Percentiles rank a stretch among this genome's conserved stretches.
Evolutionary conservation across 2,888 invertebrate species (phyloP).

Genomic region (Nasonia oneida): DNA sequence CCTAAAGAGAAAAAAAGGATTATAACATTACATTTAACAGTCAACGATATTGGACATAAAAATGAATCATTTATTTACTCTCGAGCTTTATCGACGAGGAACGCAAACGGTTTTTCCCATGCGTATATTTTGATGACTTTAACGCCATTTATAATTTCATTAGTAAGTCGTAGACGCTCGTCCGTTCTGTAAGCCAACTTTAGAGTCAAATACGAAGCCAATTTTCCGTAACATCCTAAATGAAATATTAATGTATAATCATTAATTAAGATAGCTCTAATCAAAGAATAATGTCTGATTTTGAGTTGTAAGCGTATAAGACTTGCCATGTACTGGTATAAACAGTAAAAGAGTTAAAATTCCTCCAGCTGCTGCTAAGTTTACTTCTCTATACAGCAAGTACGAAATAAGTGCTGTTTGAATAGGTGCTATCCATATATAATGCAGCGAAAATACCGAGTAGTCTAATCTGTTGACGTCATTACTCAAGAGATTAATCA

Average conservation of each 20-base stretch:
- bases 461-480: slow-evolving; percentile 89
- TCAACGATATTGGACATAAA: slow-evolving; percentile 66
- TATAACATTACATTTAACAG: neutral
- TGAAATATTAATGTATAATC: neutral
- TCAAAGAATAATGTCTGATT: neutral
- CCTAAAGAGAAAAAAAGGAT: slow-evolving; percentile 75
- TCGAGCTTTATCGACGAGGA: slow-evolving; percentile 81
- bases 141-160: slow-evolving; percentile 92
- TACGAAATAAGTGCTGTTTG: slow-evolving; percentile 83
- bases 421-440: slow-evolving; percentile 88
- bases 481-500: slow-evolving; percentile 85
- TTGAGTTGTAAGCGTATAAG: neutral
- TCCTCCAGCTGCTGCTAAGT: slow-evolving; percentile 81
- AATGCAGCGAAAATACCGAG: slow-evolving; percentile 85
- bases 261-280: neutral
- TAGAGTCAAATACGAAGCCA: slow-evolving; percentile 80
- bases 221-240: slow-evolving; percentile 69
- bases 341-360: slow-evolving; percentile 70
- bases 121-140: slow-evolving; percentile 94
- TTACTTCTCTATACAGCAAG: slow-evolving; percentile 80
- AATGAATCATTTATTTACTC: slow-evolving; percentile 61
- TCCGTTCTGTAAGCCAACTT: slow-evolving; percentile 91
- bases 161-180: slow-evolving; percentile 92
- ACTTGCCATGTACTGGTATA: slow-evolving; percentile 78
- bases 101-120: slow-evolving; percentile 90